Base-by-base conservation (phyloP, 2,888 invertebrate genomes). In the Poecilobothrus nobilitatus region DNA sequence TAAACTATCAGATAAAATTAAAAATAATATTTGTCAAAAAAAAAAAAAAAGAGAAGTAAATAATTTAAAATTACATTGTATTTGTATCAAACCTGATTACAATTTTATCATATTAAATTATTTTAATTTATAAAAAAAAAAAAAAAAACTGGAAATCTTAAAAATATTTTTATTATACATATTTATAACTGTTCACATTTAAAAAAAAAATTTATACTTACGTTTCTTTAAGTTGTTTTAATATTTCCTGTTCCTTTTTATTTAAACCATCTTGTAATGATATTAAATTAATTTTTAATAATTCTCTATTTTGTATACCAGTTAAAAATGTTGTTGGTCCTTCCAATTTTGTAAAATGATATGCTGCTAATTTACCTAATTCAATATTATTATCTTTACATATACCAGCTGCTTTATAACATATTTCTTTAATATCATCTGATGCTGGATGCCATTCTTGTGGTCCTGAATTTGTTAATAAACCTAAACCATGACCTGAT, bases 401-500 rank as follows among this genome's bases (percentile, higher is more conserved):
- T 76, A 86, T 86, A 10, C 86, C 82, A 0, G 85, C 83, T 1
- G 92, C 91, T 74, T 85, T 79, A 65, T 77, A 78, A 78, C 91
- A 90, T 44, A 85, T 77, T 37, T 83, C 79, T 78, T 88, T 90
- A 12, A 88, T 83, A 66, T 88, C 84, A 22, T 87, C 83, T 33
- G 83, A 80, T 2, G 92, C 92, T 3, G 92, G 91, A 82, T 95
- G 94, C 95, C 95, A 95, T 0, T 80, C 75, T 71, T 86, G 90
- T 0, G 92, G 90, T 0, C 92, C 93, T 62, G 79, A 78, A 78
- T 88, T 90, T 9, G 91, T 89, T 44, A 96, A 83, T 27, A 96
- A 84, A 3, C 95, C 94, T 91, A 95, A 89, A 2, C 89, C 89
- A 15, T 91, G 88, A 0, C 89, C 87, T 0, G 94, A 88, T 0